These are phyloP conservation scores for Lonchura striata DNA, from an alignment of 2,113 vertebrate genomes.

Conservation along the genomic window DNA sequence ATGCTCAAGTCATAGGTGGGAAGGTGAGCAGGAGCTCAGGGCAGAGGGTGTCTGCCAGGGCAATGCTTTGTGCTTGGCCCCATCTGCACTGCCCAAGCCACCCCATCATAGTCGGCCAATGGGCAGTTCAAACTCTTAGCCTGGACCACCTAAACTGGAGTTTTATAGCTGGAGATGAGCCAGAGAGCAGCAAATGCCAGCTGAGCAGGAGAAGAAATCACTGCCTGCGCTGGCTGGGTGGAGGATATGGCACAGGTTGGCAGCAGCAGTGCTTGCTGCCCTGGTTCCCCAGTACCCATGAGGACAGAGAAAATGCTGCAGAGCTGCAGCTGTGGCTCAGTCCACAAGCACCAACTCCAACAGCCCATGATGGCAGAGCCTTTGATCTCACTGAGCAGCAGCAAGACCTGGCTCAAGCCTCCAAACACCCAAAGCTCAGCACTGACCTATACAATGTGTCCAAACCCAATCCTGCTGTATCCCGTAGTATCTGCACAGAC, in stretches of 20 bases:
- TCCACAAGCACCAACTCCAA: background rate
- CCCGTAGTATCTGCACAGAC: rapidly evolving
- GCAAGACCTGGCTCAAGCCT: background rate
- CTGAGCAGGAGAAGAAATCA: background rate
- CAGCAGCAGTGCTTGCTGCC: background rate
- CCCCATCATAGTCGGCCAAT: rapidly evolving
- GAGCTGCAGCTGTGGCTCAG: background rate
- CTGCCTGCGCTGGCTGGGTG: background rate
- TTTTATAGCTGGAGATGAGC: background rate
- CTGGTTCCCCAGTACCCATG: background rate
- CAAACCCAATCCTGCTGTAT: background rate
- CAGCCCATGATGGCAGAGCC: background rate
- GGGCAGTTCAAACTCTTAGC: background rate
- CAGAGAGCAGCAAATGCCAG: background rate
- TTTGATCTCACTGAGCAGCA: background rate
- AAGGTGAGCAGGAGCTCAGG: background rate
- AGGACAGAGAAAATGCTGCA: background rate
- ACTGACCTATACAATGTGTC: rapidly evolving
- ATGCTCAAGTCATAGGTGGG: rapidly evolving
- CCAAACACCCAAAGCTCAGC: background rate
- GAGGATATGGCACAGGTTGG: background rate
- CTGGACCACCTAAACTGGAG: background rate
- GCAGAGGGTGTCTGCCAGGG: background rate
- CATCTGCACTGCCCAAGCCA: rapidly evolving
- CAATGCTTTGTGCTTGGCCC: background rate